These are phyloP conservation scores for Pristionchus japonicus DNA, from an alignment of 2,888 invertebrate species.

Conservation along the genomic window DNA sequence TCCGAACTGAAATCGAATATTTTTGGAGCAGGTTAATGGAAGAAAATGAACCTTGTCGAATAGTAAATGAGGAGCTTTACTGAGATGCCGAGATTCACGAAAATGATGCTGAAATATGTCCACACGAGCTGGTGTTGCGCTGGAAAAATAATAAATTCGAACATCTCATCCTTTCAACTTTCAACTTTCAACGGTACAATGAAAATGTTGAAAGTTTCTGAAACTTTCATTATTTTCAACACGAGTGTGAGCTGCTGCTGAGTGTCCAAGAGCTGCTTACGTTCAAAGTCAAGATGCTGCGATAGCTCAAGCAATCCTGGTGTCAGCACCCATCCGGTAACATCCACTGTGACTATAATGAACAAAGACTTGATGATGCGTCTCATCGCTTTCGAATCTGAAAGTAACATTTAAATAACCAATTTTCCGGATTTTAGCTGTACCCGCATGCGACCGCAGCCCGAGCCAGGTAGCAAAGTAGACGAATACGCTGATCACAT, in stretches of 20 bases:
- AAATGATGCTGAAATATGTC: neutral
- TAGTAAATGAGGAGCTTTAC: neutral
- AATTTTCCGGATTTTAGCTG: no score
- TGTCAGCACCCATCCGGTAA: neutral
- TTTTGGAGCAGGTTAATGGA: neutral
- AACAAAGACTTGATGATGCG: neutral
- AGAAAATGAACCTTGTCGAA: neutral
- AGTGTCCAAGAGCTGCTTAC: no score
- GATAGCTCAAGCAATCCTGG: neutral
- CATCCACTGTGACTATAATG: neutral
- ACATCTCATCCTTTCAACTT: no score
- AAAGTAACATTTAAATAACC: neutral
- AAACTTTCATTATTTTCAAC: no score
- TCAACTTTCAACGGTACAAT: no score
- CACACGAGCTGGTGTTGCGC: neutral
- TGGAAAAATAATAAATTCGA: no score
- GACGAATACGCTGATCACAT: neutral
- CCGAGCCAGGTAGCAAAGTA: neutral
- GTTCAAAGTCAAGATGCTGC: neutral
- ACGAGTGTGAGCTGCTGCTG: no score
- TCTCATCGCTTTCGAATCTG: neutral
- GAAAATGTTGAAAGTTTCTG: neutral
- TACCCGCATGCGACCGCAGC: neutral
- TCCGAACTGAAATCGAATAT: neutral
- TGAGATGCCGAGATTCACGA: neutral